Evolutionary conservation across 2,888 invertebrate genomes (phyloP).

Genomic region (Lucinisca nassula): DNA sequence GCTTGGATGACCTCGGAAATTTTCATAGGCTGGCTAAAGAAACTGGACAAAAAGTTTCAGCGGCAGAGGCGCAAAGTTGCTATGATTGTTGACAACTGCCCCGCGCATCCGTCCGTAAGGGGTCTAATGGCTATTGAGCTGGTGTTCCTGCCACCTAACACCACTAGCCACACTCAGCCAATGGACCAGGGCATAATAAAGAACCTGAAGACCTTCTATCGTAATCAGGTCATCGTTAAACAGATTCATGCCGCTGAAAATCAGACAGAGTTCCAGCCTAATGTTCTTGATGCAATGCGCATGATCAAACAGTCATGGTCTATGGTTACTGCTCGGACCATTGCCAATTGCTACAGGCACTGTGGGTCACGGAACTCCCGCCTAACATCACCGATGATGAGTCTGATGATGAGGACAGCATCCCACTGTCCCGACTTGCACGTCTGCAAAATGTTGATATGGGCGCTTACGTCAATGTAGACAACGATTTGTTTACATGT

Average conservation of each 20-base stretch:
- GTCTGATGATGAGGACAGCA: background rate
- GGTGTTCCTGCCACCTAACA: conserved; percentile 76
- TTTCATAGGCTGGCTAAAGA: conserved; percentile 67
- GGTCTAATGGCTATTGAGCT: conserved; percentile 54
- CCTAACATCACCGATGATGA: background rate
- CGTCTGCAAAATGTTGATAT: background rate
- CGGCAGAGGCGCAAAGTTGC: conserved; percentile 41
- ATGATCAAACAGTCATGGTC: background rate
- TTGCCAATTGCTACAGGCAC: conserved; percentile 10
- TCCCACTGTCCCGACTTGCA: background rate
- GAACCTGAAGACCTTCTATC: conserved; percentile 47
- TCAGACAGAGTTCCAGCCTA: background rate
- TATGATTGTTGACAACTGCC: conserved; percentile 72
- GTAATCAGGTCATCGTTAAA: conserved; percentile 14
- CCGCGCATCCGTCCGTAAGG: conserved; percentile 64
- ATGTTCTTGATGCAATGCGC: conserved; percentile 11
- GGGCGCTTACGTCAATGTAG: background rate
- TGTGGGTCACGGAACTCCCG: background rate
- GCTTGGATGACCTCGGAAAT: conserved; percentile 70
- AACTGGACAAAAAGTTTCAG: conserved; percentile 53
- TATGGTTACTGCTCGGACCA: background rate
- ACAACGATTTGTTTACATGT: background rate
- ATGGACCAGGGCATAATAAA: conserved; percentile 73
- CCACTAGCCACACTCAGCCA: conserved; percentile 66
- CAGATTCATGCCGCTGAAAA: background rate